phyloP scores from a whole-genome alignment of 1,140 invertebrate genomes.

The Cydia fagiglandana region DNA sequence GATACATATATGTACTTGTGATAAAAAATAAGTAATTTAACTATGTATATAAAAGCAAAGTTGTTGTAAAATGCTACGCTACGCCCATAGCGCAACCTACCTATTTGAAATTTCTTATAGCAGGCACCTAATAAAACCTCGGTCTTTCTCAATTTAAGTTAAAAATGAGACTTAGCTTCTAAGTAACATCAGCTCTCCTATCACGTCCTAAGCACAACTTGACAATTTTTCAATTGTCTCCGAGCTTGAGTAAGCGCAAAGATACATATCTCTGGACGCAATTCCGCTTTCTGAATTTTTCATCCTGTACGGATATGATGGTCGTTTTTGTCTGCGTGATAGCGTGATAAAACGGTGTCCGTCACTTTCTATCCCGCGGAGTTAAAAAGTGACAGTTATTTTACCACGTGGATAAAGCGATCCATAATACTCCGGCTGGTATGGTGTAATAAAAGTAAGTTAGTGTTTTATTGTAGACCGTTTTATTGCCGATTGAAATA shows the following conservation, averaged over 20 bases:
- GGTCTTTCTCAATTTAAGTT: not conserved
- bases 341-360: too few relatives aligned
- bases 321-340: too few relatives aligned
- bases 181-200: conserved; percentile 2
- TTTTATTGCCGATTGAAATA: conserved; percentile 25
- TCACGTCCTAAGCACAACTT: not conserved
- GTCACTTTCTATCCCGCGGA: too few relatives aligned
- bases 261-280: conserved; percentile 16
- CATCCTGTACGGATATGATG: not conserved
- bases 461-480: conserved; percentile 14
- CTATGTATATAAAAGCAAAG: too few relatives aligned
- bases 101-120: too few relatives aligned
- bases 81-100: too few relatives aligned
- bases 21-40: too few relatives aligned
- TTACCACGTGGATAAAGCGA: too few relatives aligned
- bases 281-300: conserved; percentile 21
- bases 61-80: too few relatives aligned
- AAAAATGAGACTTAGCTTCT: not conserved
- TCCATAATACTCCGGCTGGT: not conserved
- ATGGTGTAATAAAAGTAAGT: conserved; percentile 17
- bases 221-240: conserved; percentile 31
- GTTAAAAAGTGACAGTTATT: too few relatives aligned
- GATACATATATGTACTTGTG: too few relatives aligned
- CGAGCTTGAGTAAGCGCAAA: not conserved
- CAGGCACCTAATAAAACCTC: not conserved